These are phyloP conservation scores for Steinernema scapterisci DNA, from an alignment of 2,888 invertebrate genomes.

Conservation along the genomic window DNA sequence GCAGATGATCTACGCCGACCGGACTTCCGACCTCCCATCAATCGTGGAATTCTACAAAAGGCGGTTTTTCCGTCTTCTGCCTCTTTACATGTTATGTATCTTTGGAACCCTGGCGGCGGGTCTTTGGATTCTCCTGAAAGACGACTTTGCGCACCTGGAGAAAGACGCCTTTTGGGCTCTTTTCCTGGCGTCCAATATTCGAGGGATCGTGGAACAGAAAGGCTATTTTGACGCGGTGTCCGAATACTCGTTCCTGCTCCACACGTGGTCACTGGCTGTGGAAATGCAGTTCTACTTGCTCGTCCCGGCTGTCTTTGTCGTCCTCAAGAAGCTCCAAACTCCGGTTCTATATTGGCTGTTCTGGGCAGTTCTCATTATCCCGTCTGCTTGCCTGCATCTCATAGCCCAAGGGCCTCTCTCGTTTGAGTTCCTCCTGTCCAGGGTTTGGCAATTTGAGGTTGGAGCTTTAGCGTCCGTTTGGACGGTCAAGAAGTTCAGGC, in stretches of 20 bases:
- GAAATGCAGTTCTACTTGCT: constrained; percentile 13
- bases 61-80: not conserved
- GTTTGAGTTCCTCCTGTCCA: not conserved
- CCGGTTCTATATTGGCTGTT: not conserved
- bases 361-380: not conserved
- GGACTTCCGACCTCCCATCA: not conserved
- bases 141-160: not conserved
- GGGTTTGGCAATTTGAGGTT: constrained; percentile 6
- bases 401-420: not conserved
- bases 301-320: not conserved
- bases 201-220: not conserved
- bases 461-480: not conserved
- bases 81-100: not conserved
- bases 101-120: not conserved
- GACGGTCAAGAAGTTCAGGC: not conserved
- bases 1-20: constrained; percentile 7
- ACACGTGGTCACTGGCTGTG: constrained; percentile 19
- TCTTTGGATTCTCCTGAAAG: not conserved
- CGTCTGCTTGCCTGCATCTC: not conserved
- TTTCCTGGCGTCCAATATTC: not conserved
- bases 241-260: constrained; percentile 22
- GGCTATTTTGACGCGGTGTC: constrained; percentile 17
- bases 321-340: not conserved
- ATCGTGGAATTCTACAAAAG: not conserved
- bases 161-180: not conserved